Conservation (phyloP, 2,888 invertebrate species). For the Incurvaria masculella region DNA sequence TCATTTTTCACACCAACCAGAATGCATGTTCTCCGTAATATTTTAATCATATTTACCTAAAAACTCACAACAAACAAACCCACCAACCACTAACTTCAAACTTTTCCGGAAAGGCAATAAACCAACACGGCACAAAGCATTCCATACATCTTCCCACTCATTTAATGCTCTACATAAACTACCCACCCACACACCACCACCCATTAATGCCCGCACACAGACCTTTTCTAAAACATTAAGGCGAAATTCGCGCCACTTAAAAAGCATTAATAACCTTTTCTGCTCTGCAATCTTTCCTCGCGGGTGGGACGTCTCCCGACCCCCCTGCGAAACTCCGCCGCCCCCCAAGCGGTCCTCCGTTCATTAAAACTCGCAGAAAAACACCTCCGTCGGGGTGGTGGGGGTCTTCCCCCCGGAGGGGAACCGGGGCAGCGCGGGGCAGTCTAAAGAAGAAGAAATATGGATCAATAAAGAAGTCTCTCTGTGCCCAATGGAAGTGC, state of each 20-base stretch:
- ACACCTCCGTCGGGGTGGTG: slow-evolving; percentile 30
- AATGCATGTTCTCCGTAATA: no score
- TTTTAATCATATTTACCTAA: no score
- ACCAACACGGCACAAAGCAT: no score
- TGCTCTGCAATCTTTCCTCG: slow-evolving; percentile 20
- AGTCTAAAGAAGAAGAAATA: slow-evolving; percentile 57
- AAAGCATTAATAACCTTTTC: slow-evolving; percentile 49
- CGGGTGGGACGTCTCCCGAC: background rate
- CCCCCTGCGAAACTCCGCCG: slow-evolving; percentile 33
- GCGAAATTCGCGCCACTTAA: slow-evolving; percentile 45
- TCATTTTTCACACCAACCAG: no score
- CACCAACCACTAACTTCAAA: background rate
- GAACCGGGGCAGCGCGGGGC: slow-evolving; percentile 25
- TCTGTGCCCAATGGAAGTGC: slow-evolving; percentile 50
- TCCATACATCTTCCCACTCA: background rate
- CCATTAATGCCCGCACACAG: no score
- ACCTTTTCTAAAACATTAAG: slow-evolving; percentile 28
- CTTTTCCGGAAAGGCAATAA: no score
- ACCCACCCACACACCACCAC: no score
- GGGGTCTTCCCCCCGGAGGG: slow-evolving; percentile 15
- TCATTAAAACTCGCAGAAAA: slow-evolving; percentile 56
- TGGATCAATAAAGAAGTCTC: slow-evolving; percentile 60
- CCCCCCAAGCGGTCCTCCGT: slow-evolving; percentile 38
- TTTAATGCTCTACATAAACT: no score
- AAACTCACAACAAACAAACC: no score